These are phyloP conservation scores for Deladenus siricidicola DNA, from an alignment of 2,888 invertebrate genomes.

Conservation along the genomic window DNA sequence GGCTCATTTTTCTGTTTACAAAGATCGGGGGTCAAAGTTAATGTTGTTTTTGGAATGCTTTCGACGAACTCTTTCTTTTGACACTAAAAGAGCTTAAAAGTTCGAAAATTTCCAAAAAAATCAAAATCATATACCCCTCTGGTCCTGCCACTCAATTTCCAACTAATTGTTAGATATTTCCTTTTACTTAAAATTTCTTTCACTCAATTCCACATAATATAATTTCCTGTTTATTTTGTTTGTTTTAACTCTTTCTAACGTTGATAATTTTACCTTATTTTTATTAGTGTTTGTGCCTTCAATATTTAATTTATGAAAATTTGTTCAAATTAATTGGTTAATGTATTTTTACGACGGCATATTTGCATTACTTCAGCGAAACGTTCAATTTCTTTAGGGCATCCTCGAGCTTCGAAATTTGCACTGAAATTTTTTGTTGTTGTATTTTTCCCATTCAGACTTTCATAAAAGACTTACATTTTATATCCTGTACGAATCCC, in stretches of 20 bases:
- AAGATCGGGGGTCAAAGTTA: too few species aligned
- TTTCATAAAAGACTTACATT: slow-evolving; percentile 40
- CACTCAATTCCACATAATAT: too few species aligned
- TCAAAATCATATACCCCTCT: too few species aligned
- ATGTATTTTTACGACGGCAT: background rate
- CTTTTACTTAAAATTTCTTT: too few species aligned
- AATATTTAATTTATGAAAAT: background rate
- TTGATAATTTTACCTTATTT: background rate
- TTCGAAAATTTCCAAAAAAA: too few species aligned
- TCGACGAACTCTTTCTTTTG: too few species aligned
- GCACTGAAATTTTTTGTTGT: slow-evolving; percentile 24
- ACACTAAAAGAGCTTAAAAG: too few species aligned
- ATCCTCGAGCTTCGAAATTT: slow-evolving; percentile 45
- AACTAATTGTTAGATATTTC: too few species aligned
- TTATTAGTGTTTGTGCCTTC: background rate
- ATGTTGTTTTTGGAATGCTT: too few species aligned
- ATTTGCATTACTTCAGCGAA: background rate
- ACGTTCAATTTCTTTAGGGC: slow-evolving; percentile 30
- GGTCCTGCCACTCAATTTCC: too few species aligned
- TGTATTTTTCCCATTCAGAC: background rate
- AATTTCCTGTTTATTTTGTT: background rate
- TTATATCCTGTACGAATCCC: slow-evolving; percentile 64
- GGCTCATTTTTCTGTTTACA: too few species aligned
- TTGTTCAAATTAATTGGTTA: background rate
- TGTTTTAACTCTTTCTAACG: background rate